Evolutionary conservation across 2,113 vertebrate species (phyloP), one percentile per base, ranked within the genome.

Genomic region (Lamprologus tigripictilis): DNA sequence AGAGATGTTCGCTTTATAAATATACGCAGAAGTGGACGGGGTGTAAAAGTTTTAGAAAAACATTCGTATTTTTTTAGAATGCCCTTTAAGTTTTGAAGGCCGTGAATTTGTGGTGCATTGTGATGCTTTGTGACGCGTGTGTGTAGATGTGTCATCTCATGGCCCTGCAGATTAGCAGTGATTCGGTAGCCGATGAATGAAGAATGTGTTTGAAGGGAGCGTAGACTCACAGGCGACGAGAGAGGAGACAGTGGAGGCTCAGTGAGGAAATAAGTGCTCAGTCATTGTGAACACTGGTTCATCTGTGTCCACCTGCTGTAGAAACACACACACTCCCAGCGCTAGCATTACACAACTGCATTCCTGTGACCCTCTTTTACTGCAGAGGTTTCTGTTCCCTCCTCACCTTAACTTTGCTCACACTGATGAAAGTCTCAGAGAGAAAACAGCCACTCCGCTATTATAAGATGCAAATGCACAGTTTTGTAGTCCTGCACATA

Each of bases 231-330:
- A 35, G 90, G 80, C 57, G 37, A 80, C 85, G 83, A 91, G 87
- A 90, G 90, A 86, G 89, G 61, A 91, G 84, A 96, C 94, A 91
- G 88, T 80, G 73, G 91, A 82, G 82, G 83, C 90, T 89, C 90
- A 90, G 86, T 93, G 84, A 90, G 53, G 57, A 88, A 94, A 89
- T 84, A 91, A 94, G 37, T 63, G 94, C 96, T 86, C 81, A 89
- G 94, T 96, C 96, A 96, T 90, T 53, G 85, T 94, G 89, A 96
- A 96, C 95, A 96, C 92, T 94, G 89, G 82, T 84, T 91, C 53
- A 78, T 91, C 94, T 96, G 95, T 96, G 92, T 92, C 86, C 94
- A 95, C 93, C 93, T 94, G 93, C 94, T 91, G 47, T 81, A 83
- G 9, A 84, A 28, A 63, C 86, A 33, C 90, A 68, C 86, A 81